Evolutionary conservation across 1,140 invertebrate species (phyloP).

Genomic region (Schlechtendalia chinensis): DNA sequence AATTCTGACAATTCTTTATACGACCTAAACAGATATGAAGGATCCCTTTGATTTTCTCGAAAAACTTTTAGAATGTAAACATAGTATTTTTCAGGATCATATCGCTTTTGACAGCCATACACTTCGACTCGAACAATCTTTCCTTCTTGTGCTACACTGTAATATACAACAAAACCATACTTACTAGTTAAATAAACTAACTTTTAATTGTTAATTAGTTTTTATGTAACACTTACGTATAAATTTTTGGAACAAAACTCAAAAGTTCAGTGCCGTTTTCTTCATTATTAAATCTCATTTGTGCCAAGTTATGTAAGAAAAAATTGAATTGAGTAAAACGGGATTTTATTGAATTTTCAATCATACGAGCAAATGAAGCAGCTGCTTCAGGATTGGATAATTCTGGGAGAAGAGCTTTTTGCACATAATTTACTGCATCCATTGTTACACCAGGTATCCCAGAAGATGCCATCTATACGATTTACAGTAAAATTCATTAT

Average conservation of each 20-base stretch:
- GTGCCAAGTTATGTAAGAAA: conserved; percentile 94
- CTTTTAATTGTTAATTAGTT: neutral
- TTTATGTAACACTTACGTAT: conserved; percentile 70
- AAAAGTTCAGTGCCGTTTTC: conserved; percentile 79
- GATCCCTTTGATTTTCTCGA: conserved; percentile 78
- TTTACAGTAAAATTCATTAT: neutral
- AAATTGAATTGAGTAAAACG: conserved; percentile 97
- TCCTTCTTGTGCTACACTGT: conserved; percentile 70
- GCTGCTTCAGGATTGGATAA: conserved; percentile 92
- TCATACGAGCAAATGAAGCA: conserved; percentile 87
- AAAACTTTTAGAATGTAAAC: conserved; percentile 89
- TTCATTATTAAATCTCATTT: conserved; percentile 84
- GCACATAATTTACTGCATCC: conserved; percentile 88
- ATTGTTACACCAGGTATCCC: conserved; percentile 91
- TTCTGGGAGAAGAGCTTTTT: conserved; percentile 82
- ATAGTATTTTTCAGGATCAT: conserved; percentile 97
- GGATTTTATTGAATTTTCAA: conserved; percentile 80
- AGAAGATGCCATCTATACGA: conserved; percentile 83
- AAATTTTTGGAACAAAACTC: conserved; percentile 90
- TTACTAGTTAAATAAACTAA: neutral
- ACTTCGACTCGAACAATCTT: conserved; percentile 82
- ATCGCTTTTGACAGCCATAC: conserved; percentile 87
- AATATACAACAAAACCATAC: conserved; percentile 31
- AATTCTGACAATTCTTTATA: conserved; percentile 97
- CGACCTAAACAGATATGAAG: conserved; percentile 83